Percentiles rank a stretch among this genome's conserved stretches.
Evolutionary conservation across 2,888 invertebrate species (phyloP).

Genomic region (Scelioninae gen. 1): DNA sequence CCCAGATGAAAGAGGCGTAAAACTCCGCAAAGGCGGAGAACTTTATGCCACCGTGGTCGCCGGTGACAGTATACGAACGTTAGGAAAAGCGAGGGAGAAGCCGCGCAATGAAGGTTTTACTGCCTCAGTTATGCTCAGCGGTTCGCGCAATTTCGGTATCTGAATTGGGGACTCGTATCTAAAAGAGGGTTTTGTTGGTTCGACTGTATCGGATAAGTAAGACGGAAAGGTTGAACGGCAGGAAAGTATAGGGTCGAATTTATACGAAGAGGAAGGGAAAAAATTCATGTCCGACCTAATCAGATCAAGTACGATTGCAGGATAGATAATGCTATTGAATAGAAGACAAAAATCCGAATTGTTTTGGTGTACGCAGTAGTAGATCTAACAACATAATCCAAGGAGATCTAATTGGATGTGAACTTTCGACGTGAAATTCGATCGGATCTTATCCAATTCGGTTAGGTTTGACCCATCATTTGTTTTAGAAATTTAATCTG

Average conservation of each 20-base stretch:
- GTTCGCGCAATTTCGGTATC: slow-evolving; percentile 77
- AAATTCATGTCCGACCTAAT: slow-evolving; percentile 9
- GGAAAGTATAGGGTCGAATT: neutral
- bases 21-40: slow-evolving; percentile 45
- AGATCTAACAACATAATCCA: slow-evolving; percentile 1
- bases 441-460: slow-evolving; percentile 7
- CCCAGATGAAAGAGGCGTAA: slow-evolving; percentile 56
- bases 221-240: slow-evolving; percentile 49
- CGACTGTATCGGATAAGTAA: slow-evolving; percentile 58
- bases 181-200: slow-evolving; percentile 72
- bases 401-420: neutral
- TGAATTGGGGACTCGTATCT: slow-evolving; percentile 78
- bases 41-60: slow-evolving; percentile 34
- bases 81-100: slow-evolving; percentile 43
- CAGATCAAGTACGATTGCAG: slow-evolving; percentile 1
- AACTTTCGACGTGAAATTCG: neutral
- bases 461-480: neutral
- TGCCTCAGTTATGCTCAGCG: slow-evolving; percentile 72
- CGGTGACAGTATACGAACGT: slow-evolving; percentile 30
- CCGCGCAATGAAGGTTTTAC: slow-evolving; percentile 75
- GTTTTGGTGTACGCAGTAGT: neutral
- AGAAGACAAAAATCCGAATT: slow-evolving; percentile 10
- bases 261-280: neutral
- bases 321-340: neutral
- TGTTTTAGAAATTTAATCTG: neutral